These are phyloP conservation scores for Pelecanus crispus DNA, from an alignment of 2,113 vertebrate species.

Conservation along the genomic window DNA sequence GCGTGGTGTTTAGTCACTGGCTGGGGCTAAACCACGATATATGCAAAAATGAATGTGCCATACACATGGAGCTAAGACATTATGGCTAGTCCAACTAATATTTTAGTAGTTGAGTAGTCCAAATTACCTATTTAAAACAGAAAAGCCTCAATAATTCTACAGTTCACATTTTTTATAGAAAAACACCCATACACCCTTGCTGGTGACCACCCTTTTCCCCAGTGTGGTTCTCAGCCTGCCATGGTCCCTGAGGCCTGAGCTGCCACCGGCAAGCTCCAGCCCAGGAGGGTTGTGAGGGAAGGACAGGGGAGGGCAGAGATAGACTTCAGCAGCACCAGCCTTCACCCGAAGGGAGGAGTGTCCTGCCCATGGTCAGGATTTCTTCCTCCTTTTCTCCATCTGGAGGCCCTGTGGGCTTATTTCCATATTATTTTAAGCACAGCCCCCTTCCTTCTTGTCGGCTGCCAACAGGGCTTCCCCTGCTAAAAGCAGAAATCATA, in stretches of 20 bases:
- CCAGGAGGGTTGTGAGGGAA: background rate
- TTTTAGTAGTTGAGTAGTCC: background rate
- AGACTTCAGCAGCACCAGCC: fast-evolving
- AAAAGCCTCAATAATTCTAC: background rate
- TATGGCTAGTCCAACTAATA: background rate
- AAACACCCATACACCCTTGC: background rate
- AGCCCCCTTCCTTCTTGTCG: fast-evolving
- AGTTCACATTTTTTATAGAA: background rate
- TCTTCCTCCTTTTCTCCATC: background rate
- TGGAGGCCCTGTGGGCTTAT: background rate
- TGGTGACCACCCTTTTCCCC: fast-evolving
- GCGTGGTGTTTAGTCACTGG: too few species aligned
- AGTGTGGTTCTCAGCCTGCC: fast-evolving
- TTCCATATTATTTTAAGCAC: background rate
- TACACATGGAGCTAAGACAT: background rate
- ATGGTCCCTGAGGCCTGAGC: background rate
- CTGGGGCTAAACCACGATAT: too few species aligned
- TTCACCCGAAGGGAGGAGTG: background rate
- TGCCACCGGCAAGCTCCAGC: fast-evolving
- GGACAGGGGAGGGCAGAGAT: background rate
- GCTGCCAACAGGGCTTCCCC: background rate
- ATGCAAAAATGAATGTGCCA: background rate
- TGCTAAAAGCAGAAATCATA: background rate
- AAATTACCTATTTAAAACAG: background rate
- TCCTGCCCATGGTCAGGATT: background rate